Percentiles rank a stretch among this genome's conserved stretches.
Conservation (phyloP, 1,140 invertebrate species). For the Psix sp. region DNA sequence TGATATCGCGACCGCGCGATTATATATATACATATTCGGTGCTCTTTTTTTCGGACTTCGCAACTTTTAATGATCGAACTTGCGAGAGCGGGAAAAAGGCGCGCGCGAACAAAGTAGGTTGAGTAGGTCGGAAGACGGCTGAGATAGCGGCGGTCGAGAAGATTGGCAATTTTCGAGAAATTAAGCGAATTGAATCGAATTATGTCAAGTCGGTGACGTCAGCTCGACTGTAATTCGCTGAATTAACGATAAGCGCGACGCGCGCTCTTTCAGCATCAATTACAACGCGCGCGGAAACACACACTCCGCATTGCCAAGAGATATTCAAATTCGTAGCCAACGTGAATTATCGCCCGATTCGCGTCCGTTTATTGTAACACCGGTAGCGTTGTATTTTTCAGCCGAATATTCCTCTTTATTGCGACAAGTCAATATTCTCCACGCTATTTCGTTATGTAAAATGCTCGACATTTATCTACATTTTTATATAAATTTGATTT, state of each 20-base stretch:
- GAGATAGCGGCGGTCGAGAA: constrained; percentile 62
- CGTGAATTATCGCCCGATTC: constrained; percentile 28
- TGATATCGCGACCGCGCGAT: constrained; percentile 8
- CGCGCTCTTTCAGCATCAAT: constrained; percentile 56
- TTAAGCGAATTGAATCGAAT: constrained; percentile 75
- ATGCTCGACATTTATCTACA: constrained; percentile 14
- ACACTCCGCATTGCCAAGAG: constrained; percentile 10
- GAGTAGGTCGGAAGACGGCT: constrained; percentile 38
- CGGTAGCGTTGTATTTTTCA: constrained; percentile 21
- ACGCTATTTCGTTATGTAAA: constrained; percentile 17
- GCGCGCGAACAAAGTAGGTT: constrained; percentile 34
- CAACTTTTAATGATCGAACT: constrained; percentile 49
- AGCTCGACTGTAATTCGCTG: constrained; percentile 70
- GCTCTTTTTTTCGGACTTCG: constrained; percentile 13
- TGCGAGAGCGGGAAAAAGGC: constrained; percentile 33
- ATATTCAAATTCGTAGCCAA: constrained; percentile 34
- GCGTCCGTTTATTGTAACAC: constrained; percentile 23
- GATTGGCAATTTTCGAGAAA: constrained; percentile 75
- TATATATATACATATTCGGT: no score
- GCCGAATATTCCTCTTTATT: constrained; percentile 28
- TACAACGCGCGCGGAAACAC: constrained; percentile 29
- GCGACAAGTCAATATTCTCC: constrained; percentile 19
- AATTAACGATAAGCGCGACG: constrained; percentile 72
- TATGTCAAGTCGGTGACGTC: constrained; percentile 74
- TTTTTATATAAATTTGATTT: no score